phyloP scores from a whole-genome alignment of 2,888 invertebrate species.

The Lepidocyrtoides sp. region DNA sequence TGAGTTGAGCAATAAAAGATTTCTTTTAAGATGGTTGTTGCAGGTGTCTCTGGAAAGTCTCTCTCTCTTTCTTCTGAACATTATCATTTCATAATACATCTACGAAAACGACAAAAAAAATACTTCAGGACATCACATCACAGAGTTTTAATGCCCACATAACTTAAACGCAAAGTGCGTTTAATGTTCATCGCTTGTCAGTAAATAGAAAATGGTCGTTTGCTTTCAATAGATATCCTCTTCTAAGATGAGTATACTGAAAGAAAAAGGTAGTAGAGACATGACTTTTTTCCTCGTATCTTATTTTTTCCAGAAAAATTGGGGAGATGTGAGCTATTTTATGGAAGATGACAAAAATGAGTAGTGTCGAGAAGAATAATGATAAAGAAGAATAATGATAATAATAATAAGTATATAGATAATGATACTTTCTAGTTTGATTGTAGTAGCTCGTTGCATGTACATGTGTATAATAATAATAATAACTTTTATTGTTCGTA shows the following conservation, averaged over 20 bases:
- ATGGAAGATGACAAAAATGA: slow-evolving; percentile 47
- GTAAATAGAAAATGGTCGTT: slow-evolving; percentile 50
- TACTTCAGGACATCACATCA: slow-evolving; percentile 26
- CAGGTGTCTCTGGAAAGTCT: slow-evolving; percentile 75
- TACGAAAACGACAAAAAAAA: slow-evolving; percentile 67
- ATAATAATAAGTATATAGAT: slow-evolving; percentile 6
- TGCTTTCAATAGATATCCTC: slow-evolving; percentile 45
- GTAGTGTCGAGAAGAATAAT: background rate
- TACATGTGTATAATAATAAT: no score
- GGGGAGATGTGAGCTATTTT: slow-evolving; percentile 33
- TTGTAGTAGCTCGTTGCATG: background rate
- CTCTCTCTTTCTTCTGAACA: slow-evolving; percentile 43
- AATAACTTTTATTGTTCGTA: slow-evolving; percentile 4
- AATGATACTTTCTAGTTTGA: slow-evolving; percentile 3
- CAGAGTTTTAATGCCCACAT: slow-evolving; percentile 30
- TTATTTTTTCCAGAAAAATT: slow-evolving; percentile 22
- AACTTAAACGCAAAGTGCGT: slow-evolving; percentile 57
- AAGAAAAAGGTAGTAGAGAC: background rate
- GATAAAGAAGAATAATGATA: no score
- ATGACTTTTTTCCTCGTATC: slow-evolving; percentile 2
- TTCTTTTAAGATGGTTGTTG: slow-evolving; percentile 61
- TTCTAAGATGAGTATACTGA: background rate
- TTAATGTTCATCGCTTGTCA: slow-evolving; percentile 66
- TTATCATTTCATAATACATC: slow-evolving; percentile 73
- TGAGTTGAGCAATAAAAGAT: slow-evolving; percentile 75